Evolutionary conservation across 2,888 invertebrate species (phyloP).

Genomic region (Frankliniella fusca): DNA sequence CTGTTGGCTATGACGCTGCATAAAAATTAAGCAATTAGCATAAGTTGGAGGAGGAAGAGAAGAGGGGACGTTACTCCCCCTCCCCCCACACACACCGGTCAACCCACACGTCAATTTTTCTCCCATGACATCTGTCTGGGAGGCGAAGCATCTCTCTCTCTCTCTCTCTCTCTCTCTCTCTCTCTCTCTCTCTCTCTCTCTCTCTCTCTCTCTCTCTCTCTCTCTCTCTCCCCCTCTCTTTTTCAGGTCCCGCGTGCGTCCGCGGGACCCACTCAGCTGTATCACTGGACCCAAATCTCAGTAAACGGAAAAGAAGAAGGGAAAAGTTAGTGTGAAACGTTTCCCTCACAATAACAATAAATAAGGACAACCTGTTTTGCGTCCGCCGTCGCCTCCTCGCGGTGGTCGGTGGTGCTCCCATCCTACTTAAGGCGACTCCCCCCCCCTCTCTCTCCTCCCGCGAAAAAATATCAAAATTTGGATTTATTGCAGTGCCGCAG

Average conservation of each 20-base stretch:
- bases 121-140: neutral
- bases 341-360: neutral
- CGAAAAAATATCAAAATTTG: neutral
- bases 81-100: neutral
- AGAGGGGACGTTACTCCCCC: too few species aligned
- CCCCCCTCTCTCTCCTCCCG: too few species aligned
- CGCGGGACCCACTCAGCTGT: neutral
- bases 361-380: neutral
- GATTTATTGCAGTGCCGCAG: neutral
- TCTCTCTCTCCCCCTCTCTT: too few species aligned
- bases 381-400: too few species aligned
- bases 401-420: too few species aligned
- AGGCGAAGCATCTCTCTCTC: neutral
- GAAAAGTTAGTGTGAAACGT: neutral
- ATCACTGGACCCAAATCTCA: neutral
- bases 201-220: too few species aligned
- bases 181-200: too few species aligned
- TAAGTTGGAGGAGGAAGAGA: neutral
- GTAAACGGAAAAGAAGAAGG: neutral
- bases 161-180: too few species aligned
- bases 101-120: neutral
- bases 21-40: slow-evolving; percentile 21
- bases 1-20: neutral
- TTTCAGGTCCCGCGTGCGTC: too few species aligned
- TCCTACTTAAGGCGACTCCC: too few species aligned